Evolutionary conservation across 2,797 vertebrate genomes (phyloP).

Genomic region (Sebastes umbrosus): DNA sequence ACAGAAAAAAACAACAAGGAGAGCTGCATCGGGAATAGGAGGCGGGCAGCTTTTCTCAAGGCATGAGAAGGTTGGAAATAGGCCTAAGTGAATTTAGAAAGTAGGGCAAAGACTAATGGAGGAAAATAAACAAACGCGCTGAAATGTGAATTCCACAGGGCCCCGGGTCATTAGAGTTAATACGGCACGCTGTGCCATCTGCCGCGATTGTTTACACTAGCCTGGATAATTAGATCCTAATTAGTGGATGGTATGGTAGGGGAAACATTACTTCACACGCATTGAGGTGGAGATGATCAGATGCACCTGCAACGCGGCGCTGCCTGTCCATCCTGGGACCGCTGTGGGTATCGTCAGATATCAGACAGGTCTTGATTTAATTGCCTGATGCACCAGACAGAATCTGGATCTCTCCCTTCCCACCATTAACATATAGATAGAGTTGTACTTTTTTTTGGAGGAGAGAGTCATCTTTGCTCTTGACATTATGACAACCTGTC

Average conservation of each 20-base stretch:
- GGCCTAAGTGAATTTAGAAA: constrained; percentile 83
- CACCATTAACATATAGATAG: constrained; percentile 57
- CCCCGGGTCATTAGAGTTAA: constrained; percentile 90
- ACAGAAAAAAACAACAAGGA: constrained; percentile 4
- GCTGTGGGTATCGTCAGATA: constrained; percentile 17
- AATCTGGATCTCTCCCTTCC: constrained; percentile 1
- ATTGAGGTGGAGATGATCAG: constrained; percentile 69
- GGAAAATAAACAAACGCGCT: constrained; percentile 83
- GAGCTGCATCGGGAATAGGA: constrained; percentile 30
- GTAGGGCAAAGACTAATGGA: constrained; percentile 85
- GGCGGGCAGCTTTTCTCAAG: constrained; percentile 58
- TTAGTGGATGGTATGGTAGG: constrained; percentile 89
- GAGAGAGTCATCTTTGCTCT: constrained; percentile 29
- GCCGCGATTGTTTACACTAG: constrained; percentile 94
- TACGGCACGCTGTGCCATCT: constrained; percentile 89
- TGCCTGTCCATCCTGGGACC: constrained; percentile 58
- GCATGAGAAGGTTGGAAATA: constrained; percentile 72
- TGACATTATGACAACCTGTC: constrained; percentile 45
- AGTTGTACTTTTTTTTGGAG: constrained; percentile 18
- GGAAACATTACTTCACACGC: constrained; percentile 77
- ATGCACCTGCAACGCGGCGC: constrained; percentile 68
- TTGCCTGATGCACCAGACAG: constrained; percentile 41
- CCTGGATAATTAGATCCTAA: constrained; percentile 96
- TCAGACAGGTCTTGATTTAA: constrained; percentile 57
- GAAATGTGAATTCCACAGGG: constrained; percentile 84